Evolutionary conservation across 2,113 vertebrate species (phyloP).

Genomic region (Caracal caracal): DNA sequence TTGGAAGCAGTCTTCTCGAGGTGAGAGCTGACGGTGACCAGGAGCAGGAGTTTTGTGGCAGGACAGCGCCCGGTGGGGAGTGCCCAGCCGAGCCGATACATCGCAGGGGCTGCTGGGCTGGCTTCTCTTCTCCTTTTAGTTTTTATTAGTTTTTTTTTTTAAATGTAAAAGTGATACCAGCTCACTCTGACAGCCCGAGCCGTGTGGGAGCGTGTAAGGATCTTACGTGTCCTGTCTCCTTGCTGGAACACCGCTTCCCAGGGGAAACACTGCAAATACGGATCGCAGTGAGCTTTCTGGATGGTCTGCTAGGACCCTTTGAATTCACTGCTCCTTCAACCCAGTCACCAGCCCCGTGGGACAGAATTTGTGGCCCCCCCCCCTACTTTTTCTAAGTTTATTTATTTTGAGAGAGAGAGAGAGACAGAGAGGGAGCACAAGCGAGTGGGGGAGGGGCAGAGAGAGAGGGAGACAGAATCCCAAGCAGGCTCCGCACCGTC

Average conservation of each 20-base stretch:
- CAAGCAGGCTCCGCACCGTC: too few species aligned
- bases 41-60: accelerated
- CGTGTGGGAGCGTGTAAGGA: neutral
- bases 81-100: accelerated
- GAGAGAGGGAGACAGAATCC: too few species aligned
- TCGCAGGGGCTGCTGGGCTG: neutral
- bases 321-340: accelerated
- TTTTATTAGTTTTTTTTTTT: neutral
- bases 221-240: neutral
- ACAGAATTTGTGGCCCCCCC: neutral
- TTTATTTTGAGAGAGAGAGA: too few species aligned
- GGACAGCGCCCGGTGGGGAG: neutral
- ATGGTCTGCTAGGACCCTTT: accelerated
- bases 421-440: too few species aligned
- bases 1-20: neutral
- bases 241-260: neutral
- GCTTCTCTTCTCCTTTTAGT: neutral
- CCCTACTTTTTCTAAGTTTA: neutral
- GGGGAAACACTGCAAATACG: accelerated
- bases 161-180: neutral
- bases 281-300: neutral
- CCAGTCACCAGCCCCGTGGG: too few species aligned
- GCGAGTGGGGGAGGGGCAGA: too few species aligned
- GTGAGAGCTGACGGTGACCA: neutral
- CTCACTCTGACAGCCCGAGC: neutral